A percentile compares a stretch with the other conserved stretches of the same genome.
phyloP scores from a whole-genome alignment of 1,140 invertebrate genomes.

The Apis dorsata region DNA sequence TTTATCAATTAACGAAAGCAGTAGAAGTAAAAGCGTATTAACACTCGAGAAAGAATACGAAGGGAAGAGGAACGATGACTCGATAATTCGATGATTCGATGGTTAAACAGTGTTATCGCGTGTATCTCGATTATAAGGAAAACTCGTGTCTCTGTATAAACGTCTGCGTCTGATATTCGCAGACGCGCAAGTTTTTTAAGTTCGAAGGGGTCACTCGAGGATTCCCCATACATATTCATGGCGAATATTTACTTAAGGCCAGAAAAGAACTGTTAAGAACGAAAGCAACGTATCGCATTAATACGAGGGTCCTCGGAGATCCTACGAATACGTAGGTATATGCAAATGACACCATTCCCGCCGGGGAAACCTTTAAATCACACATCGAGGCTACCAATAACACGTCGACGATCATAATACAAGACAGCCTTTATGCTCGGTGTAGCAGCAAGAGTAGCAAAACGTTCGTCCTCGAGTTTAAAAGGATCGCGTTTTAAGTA shows the following conservation, averaged over 20 bases:
- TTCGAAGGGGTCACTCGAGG: slow-evolving; percentile 50
- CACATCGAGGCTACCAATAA: slow-evolving; percentile 65
- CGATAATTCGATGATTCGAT: background rate
- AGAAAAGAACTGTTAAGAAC: slow-evolving; percentile 67
- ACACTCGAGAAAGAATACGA: background rate
- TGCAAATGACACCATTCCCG: slow-evolving; percentile 64
- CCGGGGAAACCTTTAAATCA: slow-evolving; percentile 62
- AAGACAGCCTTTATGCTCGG: slow-evolving; percentile 48
- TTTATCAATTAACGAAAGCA: background rate
- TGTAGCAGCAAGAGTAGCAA: slow-evolving; percentile 16
- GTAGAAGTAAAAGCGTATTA: background rate
- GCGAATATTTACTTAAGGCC: slow-evolving; percentile 64
- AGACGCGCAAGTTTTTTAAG: slow-evolving; percentile 35
- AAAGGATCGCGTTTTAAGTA: slow-evolving; percentile 50
- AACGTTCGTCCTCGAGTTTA: slow-evolving; percentile 40
- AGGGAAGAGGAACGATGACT: background rate
- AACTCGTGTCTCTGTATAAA: slow-evolving; percentile 13
- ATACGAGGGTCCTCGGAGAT: slow-evolving; percentile 63
- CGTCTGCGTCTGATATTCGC: slow-evolving; percentile 18
- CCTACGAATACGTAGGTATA: slow-evolving; percentile 66
- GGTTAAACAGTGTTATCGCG: slow-evolving; percentile 1
- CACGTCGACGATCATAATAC: slow-evolving; percentile 49
- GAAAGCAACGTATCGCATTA: slow-evolving; percentile 64
- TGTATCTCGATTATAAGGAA: slow-evolving; percentile 10
- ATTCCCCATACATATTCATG: slow-evolving; percentile 64